Percentiles rank a stretch among this genome's conserved stretches.
Evolutionary conservation across 1,140 invertebrate genomes (phyloP).

Genomic region (Ceratina australensis): DNA sequence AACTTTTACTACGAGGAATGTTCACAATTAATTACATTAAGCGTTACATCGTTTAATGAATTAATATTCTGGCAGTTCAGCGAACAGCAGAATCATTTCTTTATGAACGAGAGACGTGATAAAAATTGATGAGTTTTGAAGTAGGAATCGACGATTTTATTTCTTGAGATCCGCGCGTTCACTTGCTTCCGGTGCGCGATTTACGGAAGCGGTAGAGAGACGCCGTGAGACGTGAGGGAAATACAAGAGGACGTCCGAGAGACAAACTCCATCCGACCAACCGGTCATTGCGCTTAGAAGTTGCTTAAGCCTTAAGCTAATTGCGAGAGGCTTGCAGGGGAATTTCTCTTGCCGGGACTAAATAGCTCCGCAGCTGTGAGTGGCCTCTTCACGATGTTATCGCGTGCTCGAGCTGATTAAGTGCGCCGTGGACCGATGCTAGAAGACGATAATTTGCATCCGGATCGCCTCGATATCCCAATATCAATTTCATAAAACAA

Average conservation of each 20-base stretch:
- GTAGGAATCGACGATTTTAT: neutral
- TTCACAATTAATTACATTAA: no score
- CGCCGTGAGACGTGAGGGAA: conserved; percentile 37
- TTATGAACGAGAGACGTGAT: no score
- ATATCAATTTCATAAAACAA: neutral
- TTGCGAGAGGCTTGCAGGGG: conserved; percentile 47
- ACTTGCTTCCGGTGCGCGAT: neutral
- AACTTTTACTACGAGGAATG: no score
- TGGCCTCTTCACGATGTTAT: conserved; percentile 37
- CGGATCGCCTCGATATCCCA: neutral
- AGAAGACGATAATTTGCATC: conserved; percentile 46
- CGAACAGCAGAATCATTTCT: no score
- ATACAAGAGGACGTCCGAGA: conserved; percentile 26
- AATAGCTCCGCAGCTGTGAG: conserved; percentile 10
- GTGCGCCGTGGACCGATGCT: conserved; percentile 35
- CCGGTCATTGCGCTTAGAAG: conserved; percentile 53
- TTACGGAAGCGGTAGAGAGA: neutral
- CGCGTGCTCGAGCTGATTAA: conserved; percentile 42
- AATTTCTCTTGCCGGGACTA: conserved; percentile 47
- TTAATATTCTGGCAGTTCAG: no score
- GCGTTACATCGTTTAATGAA: no score
- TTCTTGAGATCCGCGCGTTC: neutral
- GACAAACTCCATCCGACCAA: neutral
- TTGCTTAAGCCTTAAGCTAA: conserved; percentile 61
- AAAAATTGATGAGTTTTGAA: no score